Percentiles rank a stretch among this genome's conserved stretches.
Conservation (phyloP, 2,797 vertebrate species). For the Gephyroberyx darwinii region DNA sequence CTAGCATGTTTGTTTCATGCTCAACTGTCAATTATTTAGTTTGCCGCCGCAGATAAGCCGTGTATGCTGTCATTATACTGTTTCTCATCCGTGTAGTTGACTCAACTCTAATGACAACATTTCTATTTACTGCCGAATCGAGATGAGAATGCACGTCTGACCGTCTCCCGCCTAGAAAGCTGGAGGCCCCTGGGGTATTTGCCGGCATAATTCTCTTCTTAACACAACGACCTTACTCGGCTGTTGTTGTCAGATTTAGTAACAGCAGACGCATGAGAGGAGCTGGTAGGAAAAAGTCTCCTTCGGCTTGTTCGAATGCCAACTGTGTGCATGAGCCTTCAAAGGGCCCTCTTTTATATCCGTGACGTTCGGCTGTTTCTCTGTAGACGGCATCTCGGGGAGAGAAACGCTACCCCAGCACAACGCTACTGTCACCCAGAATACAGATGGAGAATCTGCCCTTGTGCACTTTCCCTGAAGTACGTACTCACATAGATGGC, state of each 20-base stretch:
- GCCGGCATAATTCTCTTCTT: constrained; percentile 75
- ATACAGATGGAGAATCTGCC: constrained; percentile 77
- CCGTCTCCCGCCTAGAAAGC: constrained; percentile 54
- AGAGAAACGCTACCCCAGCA: constrained; percentile 63
- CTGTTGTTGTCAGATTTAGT: constrained; percentile 76
- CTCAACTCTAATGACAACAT: constrained; percentile 48
- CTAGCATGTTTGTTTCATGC: not conserved
- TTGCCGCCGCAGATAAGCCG: constrained; percentile 10
- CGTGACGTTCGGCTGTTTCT: constrained; percentile 67
- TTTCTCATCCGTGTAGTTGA: constrained; percentile 31
- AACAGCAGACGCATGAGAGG: constrained; percentile 62
- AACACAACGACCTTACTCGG: constrained; percentile 72
- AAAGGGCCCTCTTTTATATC: constrained; percentile 60
- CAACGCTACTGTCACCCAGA: constrained; percentile 69
- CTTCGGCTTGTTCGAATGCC: constrained; percentile 65
- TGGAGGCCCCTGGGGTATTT: constrained; percentile 63
- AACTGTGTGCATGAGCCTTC: constrained; percentile 64
- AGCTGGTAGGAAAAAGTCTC: constrained; percentile 65
- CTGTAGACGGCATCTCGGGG: constrained; percentile 64
- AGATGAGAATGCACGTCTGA: constrained; percentile 47
- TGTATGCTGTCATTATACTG: constrained; percentile 12
- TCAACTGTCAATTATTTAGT: not conserved
- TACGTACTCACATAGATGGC: constrained; percentile 65
- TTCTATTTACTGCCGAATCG: constrained; percentile 45
- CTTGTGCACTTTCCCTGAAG: constrained; percentile 73